Conservation (phyloP, 2,113 vertebrate species). For the Blennius ocellaris region DNA sequence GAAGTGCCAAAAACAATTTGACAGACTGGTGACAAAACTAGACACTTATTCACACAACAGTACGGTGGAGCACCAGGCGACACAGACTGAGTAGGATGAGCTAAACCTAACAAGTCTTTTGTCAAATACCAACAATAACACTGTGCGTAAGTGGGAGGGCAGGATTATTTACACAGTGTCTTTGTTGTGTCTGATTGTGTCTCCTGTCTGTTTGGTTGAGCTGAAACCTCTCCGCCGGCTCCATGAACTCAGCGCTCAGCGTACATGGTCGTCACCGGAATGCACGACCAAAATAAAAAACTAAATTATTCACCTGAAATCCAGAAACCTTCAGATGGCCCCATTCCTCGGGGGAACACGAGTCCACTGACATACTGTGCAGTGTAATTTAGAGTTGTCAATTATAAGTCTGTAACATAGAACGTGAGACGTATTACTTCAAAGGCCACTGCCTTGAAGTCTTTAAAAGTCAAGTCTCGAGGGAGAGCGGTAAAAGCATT, state of each 20-base stretch:
- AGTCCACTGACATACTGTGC: slow-evolving; percentile 37
- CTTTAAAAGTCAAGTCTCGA: slow-evolving; percentile 52
- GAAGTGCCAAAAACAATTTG: too few species aligned
- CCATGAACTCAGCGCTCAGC: background rate
- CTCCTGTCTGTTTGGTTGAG: background rate
- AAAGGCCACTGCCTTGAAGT: slow-evolving; percentile 53
- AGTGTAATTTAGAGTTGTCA: slow-evolving; percentile 39
- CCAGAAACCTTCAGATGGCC: slow-evolving; percentile 16
- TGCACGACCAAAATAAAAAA: slow-evolving; percentile 6
- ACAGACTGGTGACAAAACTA: too few species aligned
- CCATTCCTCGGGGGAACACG: slow-evolving; percentile 1
- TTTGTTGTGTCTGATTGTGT: slow-evolving; percentile 6
- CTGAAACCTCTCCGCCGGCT: background rate
- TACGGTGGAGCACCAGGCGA: background rate
- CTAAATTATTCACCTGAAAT: slow-evolving; percentile 41
- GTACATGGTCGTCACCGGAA: slow-evolving; percentile 1
- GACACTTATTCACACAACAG: too few species aligned
- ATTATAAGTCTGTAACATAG: slow-evolving; percentile 51
- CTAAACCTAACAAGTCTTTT: background rate
- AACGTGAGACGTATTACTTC: slow-evolving; percentile 52
- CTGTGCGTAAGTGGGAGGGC: background rate
- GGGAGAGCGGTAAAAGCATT: slow-evolving; percentile 68
- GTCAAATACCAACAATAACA: background rate
- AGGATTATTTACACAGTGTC: background rate
- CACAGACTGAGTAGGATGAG: background rate